phyloP scores from a whole-genome alignment of 2,113 vertebrate species.

The Entelurus aequoreus region DNA sequence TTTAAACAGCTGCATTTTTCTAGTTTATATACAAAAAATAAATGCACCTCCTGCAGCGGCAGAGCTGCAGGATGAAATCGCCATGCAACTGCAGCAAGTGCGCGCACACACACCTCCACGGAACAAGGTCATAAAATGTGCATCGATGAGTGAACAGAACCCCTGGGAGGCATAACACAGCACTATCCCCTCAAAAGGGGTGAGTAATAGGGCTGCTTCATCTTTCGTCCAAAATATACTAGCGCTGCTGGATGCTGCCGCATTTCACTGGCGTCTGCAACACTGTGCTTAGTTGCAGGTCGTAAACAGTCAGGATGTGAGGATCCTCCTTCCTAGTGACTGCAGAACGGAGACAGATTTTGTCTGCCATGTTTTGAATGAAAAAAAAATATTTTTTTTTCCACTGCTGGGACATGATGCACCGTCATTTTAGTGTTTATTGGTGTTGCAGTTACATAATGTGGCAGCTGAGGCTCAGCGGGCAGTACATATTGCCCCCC shows the following conservation, averaged over 20 bases:
- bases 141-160: slow-evolving; percentile 46
- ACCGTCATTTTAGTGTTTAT: slow-evolving; percentile 4
- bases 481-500: background rate
- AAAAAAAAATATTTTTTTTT: slow-evolving; percentile 17
- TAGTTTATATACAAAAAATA: background rate
- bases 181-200: slow-evolving; percentile 35
- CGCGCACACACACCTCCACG: slow-evolving; percentile 30
- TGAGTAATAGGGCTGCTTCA: slow-evolving; percentile 47
- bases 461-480: background rate
- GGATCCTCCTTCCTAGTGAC: slow-evolving; percentile 24
- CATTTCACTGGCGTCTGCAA: slow-evolving; percentile 40
- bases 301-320: slow-evolving; percentile 15
- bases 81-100: slow-evolving; percentile 21
- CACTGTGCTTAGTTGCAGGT: slow-evolving; percentile 20
- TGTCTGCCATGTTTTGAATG: slow-evolving; percentile 16
- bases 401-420: background rate
- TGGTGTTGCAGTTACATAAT: background rate
- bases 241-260: slow-evolving; percentile 35
- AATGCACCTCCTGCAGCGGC: slow-evolving; percentile 12
- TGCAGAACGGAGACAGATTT: slow-evolving; percentile 11
- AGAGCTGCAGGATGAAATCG: slow-evolving; percentile 9
- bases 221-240: slow-evolving; percentile 36
- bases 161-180: slow-evolving; percentile 47
- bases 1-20: slow-evolving; percentile 18
- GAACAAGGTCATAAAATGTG: slow-evolving; percentile 53